phyloP scores from a whole-genome alignment of 2,888 invertebrate species.

The Phrixothrix hirtus region DNA sequence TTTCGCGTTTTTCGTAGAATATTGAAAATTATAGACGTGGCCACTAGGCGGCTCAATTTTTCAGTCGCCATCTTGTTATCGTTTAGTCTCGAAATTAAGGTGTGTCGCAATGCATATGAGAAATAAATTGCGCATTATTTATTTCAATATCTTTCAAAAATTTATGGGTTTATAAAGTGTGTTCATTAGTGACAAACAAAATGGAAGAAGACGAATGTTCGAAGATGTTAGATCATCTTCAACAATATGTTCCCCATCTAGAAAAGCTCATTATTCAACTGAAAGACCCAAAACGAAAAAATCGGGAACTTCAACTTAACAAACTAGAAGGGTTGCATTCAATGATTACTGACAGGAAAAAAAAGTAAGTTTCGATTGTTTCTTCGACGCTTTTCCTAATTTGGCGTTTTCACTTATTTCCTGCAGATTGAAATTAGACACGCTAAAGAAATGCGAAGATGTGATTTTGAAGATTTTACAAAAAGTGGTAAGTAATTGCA shows the following conservation, averaged over 20 bases:
- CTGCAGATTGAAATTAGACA: conserved; percentile 70
- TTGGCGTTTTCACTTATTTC: too few species aligned
- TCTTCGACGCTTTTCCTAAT: too few species aligned
- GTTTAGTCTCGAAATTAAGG: background rate
- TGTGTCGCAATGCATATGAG: too few species aligned
- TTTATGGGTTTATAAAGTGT: too few species aligned
- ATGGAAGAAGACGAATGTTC: conserved; percentile 61
- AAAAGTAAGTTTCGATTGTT: conserved; percentile 65
- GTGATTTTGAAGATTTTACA: conserved; percentile 68
- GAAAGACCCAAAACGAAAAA: conserved; percentile 58
- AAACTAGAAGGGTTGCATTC: conserved; percentile 68
- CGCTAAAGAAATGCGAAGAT: conserved; percentile 69
- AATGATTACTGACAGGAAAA: conserved; percentile 65
- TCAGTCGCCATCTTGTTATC: background rate
- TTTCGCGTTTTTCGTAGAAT: too few species aligned
- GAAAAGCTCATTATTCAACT: conserved; percentile 69
- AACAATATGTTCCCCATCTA: conserved; percentile 73
- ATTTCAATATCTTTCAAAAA: too few species aligned
- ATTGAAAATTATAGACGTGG: too few species aligned
- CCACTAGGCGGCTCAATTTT: background rate
- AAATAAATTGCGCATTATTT: too few species aligned
- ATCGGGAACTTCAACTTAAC: conserved; percentile 64
- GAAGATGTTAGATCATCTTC: conserved; percentile 67
- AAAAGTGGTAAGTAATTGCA: conserved; percentile 64
- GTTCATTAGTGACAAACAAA: conserved; percentile 14